phyloP scores from a whole-genome alignment of 2,113 vertebrate genomes.

The Hippocampus guttulatus region DNA sequence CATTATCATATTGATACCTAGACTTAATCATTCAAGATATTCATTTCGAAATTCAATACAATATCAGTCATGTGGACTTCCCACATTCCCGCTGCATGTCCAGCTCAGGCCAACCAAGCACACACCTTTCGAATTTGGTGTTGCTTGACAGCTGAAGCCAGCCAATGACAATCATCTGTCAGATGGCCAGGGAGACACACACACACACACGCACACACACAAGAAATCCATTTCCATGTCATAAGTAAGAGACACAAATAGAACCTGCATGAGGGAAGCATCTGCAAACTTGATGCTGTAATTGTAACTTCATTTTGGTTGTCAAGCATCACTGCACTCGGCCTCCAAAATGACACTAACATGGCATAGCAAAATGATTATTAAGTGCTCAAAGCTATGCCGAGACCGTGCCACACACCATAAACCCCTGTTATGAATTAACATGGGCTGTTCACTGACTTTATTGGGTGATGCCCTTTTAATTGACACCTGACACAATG shows the following conservation, averaged over 20 bases:
- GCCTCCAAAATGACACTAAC: conserved; percentile 57
- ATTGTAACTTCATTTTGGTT: conserved; percentile 69
- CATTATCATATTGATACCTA: too few relatives aligned
- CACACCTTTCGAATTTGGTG: too few relatives aligned
- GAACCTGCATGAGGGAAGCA: conserved; percentile 64
- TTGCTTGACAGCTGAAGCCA: too few relatives aligned
- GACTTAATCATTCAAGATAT: too few relatives aligned
- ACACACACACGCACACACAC: too few relatives aligned
- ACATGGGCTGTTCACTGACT: conserved; percentile 61
- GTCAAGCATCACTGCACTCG: conserved; percentile 68
- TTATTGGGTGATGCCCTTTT: conserved; percentile 68
- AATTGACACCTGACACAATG: conserved; percentile 53
- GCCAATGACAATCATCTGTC: too few relatives aligned
- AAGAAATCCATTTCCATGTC: too few relatives aligned
- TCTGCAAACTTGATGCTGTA: conserved; percentile 62
- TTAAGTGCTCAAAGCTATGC: conserved; percentile 54
- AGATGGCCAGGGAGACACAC: too few relatives aligned
- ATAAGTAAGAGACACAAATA: too few relatives aligned
- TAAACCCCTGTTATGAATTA: conserved; percentile 77
- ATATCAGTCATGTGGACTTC: neutral
- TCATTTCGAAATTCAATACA: too few relatives aligned
- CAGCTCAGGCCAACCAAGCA: too few relatives aligned
- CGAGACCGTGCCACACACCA: conserved; percentile 66
- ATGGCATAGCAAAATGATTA: conserved; percentile 60
- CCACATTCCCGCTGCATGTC: too few relatives aligned